These are phyloP conservation scores for Polypterus senegalus DNA, from an alignment of 2,113 vertebrate species.

Conservation along the genomic window DNA sequence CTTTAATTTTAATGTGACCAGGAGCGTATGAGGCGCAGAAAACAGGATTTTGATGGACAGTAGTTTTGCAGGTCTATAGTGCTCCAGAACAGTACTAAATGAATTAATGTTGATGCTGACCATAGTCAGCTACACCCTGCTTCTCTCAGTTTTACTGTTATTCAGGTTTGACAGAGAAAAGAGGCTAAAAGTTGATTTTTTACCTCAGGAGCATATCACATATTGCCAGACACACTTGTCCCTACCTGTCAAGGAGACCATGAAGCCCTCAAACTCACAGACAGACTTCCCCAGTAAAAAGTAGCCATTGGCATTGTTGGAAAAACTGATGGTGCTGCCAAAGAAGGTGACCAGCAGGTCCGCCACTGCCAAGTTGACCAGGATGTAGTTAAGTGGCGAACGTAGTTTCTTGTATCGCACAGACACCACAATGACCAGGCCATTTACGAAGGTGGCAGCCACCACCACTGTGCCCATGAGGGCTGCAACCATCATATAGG, in stretches of 20 bases:
- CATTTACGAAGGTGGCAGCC: constrained; percentile 16
- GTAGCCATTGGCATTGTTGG: constrained; percentile 38
- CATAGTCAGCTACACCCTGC: no score
- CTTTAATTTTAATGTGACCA: no score
- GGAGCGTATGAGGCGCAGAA: no score
- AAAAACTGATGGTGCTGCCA: constrained; percentile 38
- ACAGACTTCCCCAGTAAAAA: constrained; percentile 13
- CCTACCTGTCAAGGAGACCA: constrained; percentile 44
- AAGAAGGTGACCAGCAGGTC: constrained; percentile 40
- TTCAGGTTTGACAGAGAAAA: no score
- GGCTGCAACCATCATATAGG: constrained; percentile 20
- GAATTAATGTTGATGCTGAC: no score
- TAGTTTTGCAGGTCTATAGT: no score
- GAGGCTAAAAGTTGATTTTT: no score
- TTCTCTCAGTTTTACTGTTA: no score
- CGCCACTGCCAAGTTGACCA: constrained; percentile 38
- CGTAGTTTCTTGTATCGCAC: constrained; percentile 26
- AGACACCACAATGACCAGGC: constrained; percentile 33
- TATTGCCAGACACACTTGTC: not conserved
- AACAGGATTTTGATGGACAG: no score
- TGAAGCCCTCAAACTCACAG: constrained; percentile 44
- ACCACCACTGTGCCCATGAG: constrained; percentile 31
- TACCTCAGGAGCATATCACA: no score
- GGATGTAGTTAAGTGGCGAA: constrained; percentile 37
- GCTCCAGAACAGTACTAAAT: no score